These are phyloP conservation scores for Sebastes umbrosus DNA, from an alignment of 2,797 vertebrate species.

Conservation along the genomic window DNA sequence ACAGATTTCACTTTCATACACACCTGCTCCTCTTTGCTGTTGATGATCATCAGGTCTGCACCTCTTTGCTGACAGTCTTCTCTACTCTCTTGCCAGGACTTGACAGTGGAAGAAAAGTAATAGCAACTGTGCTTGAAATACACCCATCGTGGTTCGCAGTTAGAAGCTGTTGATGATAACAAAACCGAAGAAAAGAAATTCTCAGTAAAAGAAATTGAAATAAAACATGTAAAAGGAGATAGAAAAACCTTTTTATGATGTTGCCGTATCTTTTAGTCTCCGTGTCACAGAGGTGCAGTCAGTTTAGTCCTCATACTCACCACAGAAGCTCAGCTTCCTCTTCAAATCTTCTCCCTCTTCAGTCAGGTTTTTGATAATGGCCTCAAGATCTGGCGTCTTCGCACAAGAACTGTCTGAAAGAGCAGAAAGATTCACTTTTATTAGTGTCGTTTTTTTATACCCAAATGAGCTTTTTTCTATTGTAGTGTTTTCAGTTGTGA, in stretches of 20 bases:
- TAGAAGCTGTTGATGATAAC: too few relatives aligned
- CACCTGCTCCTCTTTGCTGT: constrained; percentile 49
- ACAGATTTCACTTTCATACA: neutral
- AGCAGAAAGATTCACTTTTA: neutral
- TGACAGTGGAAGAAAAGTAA: rapidly evolving
- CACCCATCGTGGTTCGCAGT: too few relatives aligned
- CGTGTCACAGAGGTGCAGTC: neutral
- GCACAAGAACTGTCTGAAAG: neutral
- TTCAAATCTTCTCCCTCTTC: neutral
- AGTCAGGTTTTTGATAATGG: neutral
- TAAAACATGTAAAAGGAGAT: neutral
- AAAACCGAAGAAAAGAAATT: rapidly evolving
- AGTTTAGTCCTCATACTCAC: neutral
- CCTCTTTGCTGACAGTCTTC: too few relatives aligned
- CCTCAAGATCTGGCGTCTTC: neutral
- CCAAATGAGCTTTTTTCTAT: too few relatives aligned
- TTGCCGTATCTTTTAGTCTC: neutral
- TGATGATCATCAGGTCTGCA: constrained; percentile 2
- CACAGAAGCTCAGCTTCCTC: neutral
- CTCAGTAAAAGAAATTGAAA: neutral
- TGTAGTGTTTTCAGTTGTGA: too few relatives aligned
- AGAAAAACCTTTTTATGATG: neutral
- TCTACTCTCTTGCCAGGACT: too few relatives aligned
- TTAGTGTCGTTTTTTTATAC: too few relatives aligned
- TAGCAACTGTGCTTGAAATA: rapidly evolving